Evolutionary conservation across 2,888 invertebrate genomes (phyloP).

Genomic region (Uloborus plumipes): DNA sequence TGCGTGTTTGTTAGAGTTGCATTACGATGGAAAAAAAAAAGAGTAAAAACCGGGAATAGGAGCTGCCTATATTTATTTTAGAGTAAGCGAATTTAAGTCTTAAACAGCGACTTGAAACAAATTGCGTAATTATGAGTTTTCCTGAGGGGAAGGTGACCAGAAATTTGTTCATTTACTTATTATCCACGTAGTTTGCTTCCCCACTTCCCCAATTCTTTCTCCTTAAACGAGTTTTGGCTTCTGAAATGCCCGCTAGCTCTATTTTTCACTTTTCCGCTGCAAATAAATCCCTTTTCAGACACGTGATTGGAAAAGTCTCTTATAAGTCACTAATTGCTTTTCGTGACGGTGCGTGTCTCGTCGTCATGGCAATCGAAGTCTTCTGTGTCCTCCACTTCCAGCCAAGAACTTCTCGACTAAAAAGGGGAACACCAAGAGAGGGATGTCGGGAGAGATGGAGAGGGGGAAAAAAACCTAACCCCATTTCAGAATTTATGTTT

Average conservation of each 20-base stretch:
- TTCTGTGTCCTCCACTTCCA: not conserved
- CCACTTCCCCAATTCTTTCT: too few relatives aligned
- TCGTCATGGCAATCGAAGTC: not conserved
- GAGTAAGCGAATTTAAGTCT: too few relatives aligned
- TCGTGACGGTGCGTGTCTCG: constrained; percentile 9
- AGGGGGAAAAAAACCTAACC: not conserved
- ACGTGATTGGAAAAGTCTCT: constrained; percentile 17
- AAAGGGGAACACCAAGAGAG: not conserved
- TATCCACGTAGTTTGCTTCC: too few relatives aligned
- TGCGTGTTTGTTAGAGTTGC: too few relatives aligned
- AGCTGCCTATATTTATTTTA: too few relatives aligned
- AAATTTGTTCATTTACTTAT: too few relatives aligned
- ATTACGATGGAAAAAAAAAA: too few relatives aligned
- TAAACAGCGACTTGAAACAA: too few relatives aligned
- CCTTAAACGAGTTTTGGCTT: constrained; percentile 5
- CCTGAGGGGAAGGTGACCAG: too few relatives aligned
- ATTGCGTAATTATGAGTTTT: too few relatives aligned
- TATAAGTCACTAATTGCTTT: constrained; percentile 27
- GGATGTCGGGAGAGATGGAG: not conserved
- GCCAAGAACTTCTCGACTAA: not conserved
- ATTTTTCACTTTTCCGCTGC: constrained; percentile 13
- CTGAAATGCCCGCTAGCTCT: constrained; percentile 1
- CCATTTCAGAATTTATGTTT: too few relatives aligned
- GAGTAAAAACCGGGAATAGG: too few relatives aligned
- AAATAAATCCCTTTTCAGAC: constrained; percentile 16